Percentiles rank a stretch among this genome's conserved stretches.
These are phyloP conservation scores for Phoenicopterus ruber DNA, from an alignment of 2,113 vertebrate species.

Conservation along the genomic window DNA sequence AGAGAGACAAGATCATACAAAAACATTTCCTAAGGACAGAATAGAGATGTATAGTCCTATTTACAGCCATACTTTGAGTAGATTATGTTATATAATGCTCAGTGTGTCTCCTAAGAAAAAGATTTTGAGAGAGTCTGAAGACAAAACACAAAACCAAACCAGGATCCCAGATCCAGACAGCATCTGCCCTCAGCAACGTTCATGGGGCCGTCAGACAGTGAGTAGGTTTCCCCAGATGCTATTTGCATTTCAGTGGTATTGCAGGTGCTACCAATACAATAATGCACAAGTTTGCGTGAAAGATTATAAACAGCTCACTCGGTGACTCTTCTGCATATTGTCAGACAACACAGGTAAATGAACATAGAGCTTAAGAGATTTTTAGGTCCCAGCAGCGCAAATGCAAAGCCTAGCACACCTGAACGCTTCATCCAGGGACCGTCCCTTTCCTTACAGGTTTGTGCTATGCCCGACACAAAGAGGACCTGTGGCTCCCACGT, in stretches of 20 bases:
- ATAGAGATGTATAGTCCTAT: not conserved
- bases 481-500: fast-evolving
- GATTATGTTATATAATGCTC: not conserved
- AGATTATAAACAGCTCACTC: not conserved
- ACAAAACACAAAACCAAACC: not conserved
- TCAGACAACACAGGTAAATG: not conserved
- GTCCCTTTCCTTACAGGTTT: not conserved
- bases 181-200: not conserved
- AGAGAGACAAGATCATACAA: not conserved
- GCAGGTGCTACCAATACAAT: not conserved
- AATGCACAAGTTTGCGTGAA: not conserved
- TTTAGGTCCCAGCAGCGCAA: not conserved
- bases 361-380: not conserved
- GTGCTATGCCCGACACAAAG: not conserved
- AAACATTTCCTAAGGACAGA: not conserved
- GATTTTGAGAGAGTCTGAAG: not conserved
- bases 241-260: not conserved
- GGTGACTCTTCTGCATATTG: not conserved
- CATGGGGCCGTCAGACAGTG: not conserved
- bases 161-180: not conserved
- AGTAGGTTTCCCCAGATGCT: not conserved
- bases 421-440: not conserved
- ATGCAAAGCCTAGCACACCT: not conserved
- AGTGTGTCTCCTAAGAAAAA: not conserved
- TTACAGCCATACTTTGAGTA: not conserved